Conservation (phyloP, 1,140 invertebrate species). For the Alviniconcha marisindica region DNA sequence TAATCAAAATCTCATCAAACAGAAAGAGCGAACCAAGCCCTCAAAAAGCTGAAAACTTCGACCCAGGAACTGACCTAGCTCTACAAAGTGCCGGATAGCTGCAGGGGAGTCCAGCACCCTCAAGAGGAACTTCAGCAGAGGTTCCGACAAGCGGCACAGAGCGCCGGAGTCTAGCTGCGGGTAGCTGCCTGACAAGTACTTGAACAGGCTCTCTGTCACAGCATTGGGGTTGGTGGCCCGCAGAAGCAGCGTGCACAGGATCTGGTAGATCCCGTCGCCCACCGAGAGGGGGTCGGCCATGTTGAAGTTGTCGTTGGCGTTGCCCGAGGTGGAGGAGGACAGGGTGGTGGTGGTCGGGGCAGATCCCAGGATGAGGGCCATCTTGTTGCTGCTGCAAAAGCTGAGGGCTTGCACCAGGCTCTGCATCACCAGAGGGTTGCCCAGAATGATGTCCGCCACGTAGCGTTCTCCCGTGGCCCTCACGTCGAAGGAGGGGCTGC, state of each 20-base stretch:
- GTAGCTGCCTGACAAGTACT: slow-evolving; percentile 81
- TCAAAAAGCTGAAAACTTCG: too few relatives aligned
- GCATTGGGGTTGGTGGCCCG: slow-evolving; percentile 84
- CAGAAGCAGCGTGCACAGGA: slow-evolving; percentile 84
- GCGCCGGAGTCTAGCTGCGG: slow-evolving; percentile 43
- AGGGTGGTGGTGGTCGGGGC: slow-evolving; percentile 16
- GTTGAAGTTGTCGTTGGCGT: slow-evolving; percentile 33
- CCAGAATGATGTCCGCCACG: slow-evolving; percentile 71
- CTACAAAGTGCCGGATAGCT: slow-evolving; percentile 82
- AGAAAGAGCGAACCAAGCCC: too few relatives aligned
- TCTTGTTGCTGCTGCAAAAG: slow-evolving; percentile 81
- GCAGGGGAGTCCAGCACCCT: slow-evolving; percentile 83
- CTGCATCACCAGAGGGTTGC: slow-evolving; percentile 84
- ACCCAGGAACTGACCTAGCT: slow-evolving; percentile 77
- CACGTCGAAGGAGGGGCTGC: neutral
- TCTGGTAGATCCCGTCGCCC: slow-evolving; percentile 89
- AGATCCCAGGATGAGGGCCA: slow-evolving; percentile 69
- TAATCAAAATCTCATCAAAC: too few relatives aligned
- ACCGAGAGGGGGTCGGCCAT: slow-evolving; percentile 80
- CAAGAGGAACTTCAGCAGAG: slow-evolving; percentile 85
- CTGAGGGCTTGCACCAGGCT: slow-evolving; percentile 81
- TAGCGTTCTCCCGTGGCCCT: slow-evolving; percentile 44
- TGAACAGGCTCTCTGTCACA: slow-evolving; percentile 85
- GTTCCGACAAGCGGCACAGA: slow-evolving; percentile 81
- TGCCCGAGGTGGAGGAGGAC: neutral